Evolutionary conservation across 92 coral and sea anemone genomes (phyloP).

Genomic region (Desmophyllum pertusum): DNA sequence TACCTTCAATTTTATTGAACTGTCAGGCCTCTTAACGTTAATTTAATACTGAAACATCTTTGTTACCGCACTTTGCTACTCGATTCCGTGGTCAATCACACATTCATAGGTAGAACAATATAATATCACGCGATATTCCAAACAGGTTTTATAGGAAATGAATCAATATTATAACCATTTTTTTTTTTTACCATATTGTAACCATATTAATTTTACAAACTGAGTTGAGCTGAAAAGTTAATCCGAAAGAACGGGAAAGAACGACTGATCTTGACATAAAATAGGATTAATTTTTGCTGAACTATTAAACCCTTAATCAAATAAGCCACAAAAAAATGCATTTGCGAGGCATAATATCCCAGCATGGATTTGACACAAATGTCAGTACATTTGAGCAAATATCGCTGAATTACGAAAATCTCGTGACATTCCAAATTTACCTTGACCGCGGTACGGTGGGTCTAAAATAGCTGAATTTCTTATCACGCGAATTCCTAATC

Average conservation of each 20-base stretch:
- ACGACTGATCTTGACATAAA: not conserved
- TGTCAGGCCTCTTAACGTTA: not conserved
- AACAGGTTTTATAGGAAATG: not conserved
- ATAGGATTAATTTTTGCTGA: not conserved
- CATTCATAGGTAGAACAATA: not conserved
- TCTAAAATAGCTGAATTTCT: not conserved
- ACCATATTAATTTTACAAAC: not conserved
- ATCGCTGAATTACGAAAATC: too few species aligned
- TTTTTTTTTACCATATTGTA: not conserved
- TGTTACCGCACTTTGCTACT: not conserved
- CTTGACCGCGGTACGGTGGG: not conserved
- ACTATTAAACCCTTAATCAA: not conserved
- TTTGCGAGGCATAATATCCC: not conserved
- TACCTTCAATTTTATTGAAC: not conserved
- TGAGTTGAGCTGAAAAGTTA: not conserved
- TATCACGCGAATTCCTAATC: not conserved
- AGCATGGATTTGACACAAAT: not conserved
- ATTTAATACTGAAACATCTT: not conserved
- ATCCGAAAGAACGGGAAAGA: not conserved
- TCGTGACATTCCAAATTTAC: slow-evolving; percentile 1
- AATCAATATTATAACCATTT: not conserved
- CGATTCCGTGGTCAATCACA: not conserved
- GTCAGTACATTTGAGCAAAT: too few species aligned
- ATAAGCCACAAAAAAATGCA: not conserved
- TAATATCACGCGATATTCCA: not conserved